A percentile compares a stretch with the other conserved stretches of the same genome.
Evolutionary conservation across 2,888 invertebrate species (phyloP).

Genomic region (Cryptophagus acutangulus): DNA sequence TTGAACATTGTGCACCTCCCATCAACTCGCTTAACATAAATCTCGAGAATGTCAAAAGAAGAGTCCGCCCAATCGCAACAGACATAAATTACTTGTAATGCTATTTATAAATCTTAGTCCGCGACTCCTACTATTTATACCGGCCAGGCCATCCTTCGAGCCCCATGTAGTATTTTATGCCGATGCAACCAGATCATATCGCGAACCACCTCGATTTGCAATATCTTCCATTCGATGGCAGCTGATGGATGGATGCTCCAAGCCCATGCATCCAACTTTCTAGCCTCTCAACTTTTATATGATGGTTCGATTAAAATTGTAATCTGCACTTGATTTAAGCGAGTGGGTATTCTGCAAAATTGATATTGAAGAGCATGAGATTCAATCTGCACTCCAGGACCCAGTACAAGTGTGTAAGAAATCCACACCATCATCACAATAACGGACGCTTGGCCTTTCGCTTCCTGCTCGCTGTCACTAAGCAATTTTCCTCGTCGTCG

Average conservation of each 20-base stretch:
- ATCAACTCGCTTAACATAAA: slow-evolving; percentile 49
- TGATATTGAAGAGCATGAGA: too few species aligned
- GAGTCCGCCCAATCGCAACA: slow-evolving; percentile 49
- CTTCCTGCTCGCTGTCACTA: too few species aligned
- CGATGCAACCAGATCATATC: slow-evolving; percentile 34
- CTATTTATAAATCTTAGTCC: slow-evolving; percentile 46
- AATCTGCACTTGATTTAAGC: slow-evolving; percentile 34
- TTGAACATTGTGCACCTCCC: slow-evolving; percentile 36
- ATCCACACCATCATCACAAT: too few species aligned
- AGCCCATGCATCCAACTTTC: too few species aligned
- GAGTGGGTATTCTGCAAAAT: too few species aligned
- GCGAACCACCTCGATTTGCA: slow-evolving; percentile 34
- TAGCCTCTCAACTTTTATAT: too few species aligned
- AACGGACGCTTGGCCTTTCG: too few species aligned
- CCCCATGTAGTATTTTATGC: slow-evolving; percentile 19
- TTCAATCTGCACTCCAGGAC: too few species aligned
- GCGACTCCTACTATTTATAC: slow-evolving; percentile 35
- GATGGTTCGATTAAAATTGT: too few species aligned
- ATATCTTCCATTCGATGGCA: slow-evolving; percentile 35
- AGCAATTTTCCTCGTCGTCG: too few species aligned
- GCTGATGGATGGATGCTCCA: slow-evolving; percentile 38
- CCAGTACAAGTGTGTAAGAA: too few species aligned
- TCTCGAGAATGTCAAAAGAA: slow-evolving; percentile 46
- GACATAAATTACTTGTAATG: slow-evolving; percentile 49
- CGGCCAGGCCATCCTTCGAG: slow-evolving; percentile 29